These are phyloP conservation scores for Periophthalmodon schlosseri DNA, from an alignment of 2,113 vertebrate species.

Conservation along the genomic window DNA sequence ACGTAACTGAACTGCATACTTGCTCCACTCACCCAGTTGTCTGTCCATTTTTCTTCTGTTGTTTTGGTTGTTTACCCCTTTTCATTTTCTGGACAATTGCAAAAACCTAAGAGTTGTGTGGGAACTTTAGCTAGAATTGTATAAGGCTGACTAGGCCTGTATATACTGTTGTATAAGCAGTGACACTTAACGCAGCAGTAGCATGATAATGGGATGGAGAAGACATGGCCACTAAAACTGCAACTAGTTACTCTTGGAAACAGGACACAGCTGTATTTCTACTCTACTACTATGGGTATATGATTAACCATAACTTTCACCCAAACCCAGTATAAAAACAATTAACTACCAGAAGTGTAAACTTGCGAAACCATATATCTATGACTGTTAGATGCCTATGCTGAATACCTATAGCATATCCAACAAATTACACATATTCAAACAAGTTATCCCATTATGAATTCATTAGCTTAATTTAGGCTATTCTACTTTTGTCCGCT, in stretches of 20 bases:
- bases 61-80: background rate
- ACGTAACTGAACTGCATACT: background rate
- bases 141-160: background rate
- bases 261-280: background rate
- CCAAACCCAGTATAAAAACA: no score
- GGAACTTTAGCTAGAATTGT: background rate
- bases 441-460: background rate
- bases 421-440: no score
- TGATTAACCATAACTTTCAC: no score
- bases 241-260: background rate
- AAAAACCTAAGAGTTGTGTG: background rate
- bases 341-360: no score
- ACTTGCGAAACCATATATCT: no score
- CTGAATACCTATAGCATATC: no score
- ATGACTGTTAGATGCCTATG: background rate
- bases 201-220: background rate
- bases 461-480: background rate
- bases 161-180: background rate
- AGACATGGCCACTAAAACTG: background rate
- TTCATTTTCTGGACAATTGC: background rate
- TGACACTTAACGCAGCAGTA: no score
- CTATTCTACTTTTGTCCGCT: slow-evolving; percentile 15
- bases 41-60: background rate
- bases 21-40: background rate
- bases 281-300: background rate